These are phyloP conservation scores for Arrhamphus sclerolepis DNA, from an alignment of 2,797 vertebrate genomes.

Conservation along the genomic window DNA sequence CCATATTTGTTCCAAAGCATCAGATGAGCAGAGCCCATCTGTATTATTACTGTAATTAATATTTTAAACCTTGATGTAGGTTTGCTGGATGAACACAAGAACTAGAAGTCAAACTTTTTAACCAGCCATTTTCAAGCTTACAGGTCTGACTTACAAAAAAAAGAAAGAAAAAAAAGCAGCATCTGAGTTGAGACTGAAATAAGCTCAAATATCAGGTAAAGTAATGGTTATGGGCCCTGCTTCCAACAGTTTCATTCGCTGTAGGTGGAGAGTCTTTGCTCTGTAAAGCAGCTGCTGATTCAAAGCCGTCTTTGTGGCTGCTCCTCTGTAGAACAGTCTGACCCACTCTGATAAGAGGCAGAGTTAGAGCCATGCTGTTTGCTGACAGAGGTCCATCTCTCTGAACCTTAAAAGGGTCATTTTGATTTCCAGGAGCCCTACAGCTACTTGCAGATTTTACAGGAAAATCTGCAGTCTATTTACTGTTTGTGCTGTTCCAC, in stretches of 20 bases:
- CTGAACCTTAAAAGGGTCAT: constrained; percentile 38
- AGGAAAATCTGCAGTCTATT: constrained; percentile 47
- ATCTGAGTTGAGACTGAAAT: constrained; percentile 24
- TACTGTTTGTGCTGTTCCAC: constrained; percentile 41
- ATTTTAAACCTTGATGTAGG: constrained; percentile 27
- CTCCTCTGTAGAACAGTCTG: constrained; percentile 42
- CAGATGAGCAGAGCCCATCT: constrained; percentile 1
- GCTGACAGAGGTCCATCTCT: constrained; percentile 27
- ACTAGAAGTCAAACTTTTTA: constrained; percentile 26
- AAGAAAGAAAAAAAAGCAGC: too few relatives aligned
- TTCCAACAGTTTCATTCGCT: constrained; percentile 42
- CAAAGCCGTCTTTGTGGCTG: constrained; percentile 37
- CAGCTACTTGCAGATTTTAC: constrained; percentile 19
- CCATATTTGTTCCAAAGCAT: constrained; percentile 15
- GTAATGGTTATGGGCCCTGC: constrained; percentile 29
- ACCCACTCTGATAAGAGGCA: constrained; percentile 45
- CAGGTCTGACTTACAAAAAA: constrained; percentile 1
- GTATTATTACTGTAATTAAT: constrained; percentile 26
- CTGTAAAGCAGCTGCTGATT: constrained; percentile 51
- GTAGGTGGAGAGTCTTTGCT: constrained; percentile 28
- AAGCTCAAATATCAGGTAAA: constrained; percentile 23
- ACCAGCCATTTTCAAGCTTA: constrained; percentile 10
- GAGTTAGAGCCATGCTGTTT: constrained; percentile 19
- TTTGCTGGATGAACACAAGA: constrained; percentile 27
- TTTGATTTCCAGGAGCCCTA: constrained; percentile 26